Evolutionary conservation across 2,113 vertebrate genomes (phyloP).

Genomic region (Salvelinus namaycush): DNA sequence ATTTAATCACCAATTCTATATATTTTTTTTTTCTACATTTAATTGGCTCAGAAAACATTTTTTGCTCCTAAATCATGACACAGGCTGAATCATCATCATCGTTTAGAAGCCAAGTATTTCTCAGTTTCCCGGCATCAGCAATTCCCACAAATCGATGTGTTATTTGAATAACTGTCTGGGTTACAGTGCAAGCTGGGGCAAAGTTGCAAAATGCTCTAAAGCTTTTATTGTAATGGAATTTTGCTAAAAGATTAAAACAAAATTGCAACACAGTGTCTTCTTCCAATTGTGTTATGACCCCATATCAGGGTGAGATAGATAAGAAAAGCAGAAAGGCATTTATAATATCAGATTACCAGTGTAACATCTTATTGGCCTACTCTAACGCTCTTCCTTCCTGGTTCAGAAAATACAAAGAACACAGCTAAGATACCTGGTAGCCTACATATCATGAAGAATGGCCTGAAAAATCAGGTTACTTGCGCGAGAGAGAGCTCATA

Average conservation of each 20-base stretch:
- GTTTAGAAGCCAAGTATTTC: background rate
- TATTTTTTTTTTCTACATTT: background rate
- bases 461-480: background rate
- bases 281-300: background rate
- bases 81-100: background rate
- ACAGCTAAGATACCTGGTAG: background rate
- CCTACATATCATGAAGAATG: background rate
- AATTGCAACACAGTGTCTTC: background rate
- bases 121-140: background rate
- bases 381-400: background rate
- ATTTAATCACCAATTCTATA: background rate
- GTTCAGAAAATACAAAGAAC: background rate
- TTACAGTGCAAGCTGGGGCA: background rate
- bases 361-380: background rate
- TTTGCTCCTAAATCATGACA: background rate
- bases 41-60: background rate
- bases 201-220: background rate
- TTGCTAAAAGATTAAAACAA: background rate
- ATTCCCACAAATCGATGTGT: background rate
- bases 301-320: conserved; percentile 19
- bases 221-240: background rate
- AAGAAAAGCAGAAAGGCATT: conserved; percentile 31
- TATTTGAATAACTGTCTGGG: background rate
- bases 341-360: conserved; percentile 6
- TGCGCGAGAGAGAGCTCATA: background rate